A percentile compares a stretch with the other conserved stretches of the same genome.
phyloP scores from a whole-genome alignment of 1,140 invertebrate species.

The Macrobrachium nipponense region DNA sequence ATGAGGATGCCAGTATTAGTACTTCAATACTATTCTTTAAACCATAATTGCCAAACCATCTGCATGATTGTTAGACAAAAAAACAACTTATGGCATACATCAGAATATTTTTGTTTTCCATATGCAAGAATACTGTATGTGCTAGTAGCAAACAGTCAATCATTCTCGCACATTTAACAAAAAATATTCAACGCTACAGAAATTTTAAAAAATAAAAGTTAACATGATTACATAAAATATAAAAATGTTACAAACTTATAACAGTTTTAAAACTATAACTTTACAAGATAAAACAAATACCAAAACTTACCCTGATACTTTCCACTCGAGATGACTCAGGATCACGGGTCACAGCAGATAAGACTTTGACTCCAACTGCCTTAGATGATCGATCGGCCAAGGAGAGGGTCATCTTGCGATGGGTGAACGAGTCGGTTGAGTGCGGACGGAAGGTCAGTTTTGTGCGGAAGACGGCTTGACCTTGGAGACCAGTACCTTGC shows the following conservation, averaged over 20 bases:
- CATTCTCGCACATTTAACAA: too few relatives aligned
- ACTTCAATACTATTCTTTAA: too few relatives aligned
- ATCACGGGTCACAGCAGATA: conserved; percentile 93
- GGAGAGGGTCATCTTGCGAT: conserved; percentile 98
- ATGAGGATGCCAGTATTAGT: too few relatives aligned
- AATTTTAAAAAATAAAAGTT: too few relatives aligned
- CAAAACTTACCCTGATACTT: conserved; percentile 53
- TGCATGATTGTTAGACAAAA: too few relatives aligned
- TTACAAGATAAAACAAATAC: background rate
- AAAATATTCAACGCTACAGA: background rate
- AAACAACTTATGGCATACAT: too few relatives aligned
- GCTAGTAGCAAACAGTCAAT: too few relatives aligned
- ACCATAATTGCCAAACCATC: too few relatives aligned
- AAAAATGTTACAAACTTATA: too few relatives aligned
- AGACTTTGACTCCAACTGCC: conserved; percentile 93
- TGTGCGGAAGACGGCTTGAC: conserved; percentile 95
- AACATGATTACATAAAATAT: too few relatives aligned
- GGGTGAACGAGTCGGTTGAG: conserved; percentile 98
- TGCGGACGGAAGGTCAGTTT: conserved; percentile 97
- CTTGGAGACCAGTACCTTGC: conserved; percentile 97
- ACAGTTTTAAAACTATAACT: conserved; percentile 13
- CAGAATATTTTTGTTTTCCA: too few relatives aligned
- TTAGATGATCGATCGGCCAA: conserved; percentile 91
- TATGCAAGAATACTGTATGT: too few relatives aligned
- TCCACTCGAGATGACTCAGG: conserved; percentile 92